Evolutionary conservation across 2,888 invertebrate genomes (phyloP).

Genomic region (Pyrrhopygopsis socrates): DNA sequence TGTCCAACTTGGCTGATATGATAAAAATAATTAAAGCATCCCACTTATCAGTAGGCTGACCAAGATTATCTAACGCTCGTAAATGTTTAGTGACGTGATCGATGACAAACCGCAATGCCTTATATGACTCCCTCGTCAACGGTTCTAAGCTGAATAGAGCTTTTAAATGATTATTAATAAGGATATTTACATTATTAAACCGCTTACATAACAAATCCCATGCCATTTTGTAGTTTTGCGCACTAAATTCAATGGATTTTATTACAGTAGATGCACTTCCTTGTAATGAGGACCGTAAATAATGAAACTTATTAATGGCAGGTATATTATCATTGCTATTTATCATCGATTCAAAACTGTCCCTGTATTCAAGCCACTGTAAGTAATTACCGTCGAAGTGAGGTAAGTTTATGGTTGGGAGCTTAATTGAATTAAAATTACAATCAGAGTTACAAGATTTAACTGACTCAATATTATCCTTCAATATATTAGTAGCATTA

Average conservation of each 20-base stretch:
- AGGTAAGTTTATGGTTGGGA: slow-evolving; percentile 10
- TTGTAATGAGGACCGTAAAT: slow-evolving; percentile 21
- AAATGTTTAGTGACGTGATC: slow-evolving; percentile 8
- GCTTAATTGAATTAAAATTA: slow-evolving; percentile 24
- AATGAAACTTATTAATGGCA: slow-evolving; percentile 5
- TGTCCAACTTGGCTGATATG: not conserved
- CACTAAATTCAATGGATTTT: slow-evolving; percentile 26
- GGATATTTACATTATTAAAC: slow-evolving; percentile 7
- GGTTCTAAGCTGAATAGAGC: not conserved
- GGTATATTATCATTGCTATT: slow-evolving; percentile 6
- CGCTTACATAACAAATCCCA: slow-evolving; percentile 25
- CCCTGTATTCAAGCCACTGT: slow-evolving; percentile 3
- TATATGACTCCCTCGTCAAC: not conserved
- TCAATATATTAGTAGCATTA: not conserved
- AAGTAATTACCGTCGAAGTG: not conserved
- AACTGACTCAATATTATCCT: not conserved
- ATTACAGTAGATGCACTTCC: slow-evolving; percentile 22
- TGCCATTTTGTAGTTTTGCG: slow-evolving; percentile 13
- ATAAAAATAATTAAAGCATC: not conserved
- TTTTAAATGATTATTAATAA: slow-evolving; percentile 29
- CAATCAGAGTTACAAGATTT: not conserved
- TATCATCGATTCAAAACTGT: slow-evolving; percentile 15
- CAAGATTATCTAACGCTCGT: not conserved
- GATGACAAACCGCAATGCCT: slow-evolving; percentile 12
- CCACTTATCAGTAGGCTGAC: not conserved